Evolutionary conservation across 2,888 invertebrate genomes (phyloP), one percentile per base, ranked within the genome.

Genomic region (Ecdyonurus torrentis): DNA sequence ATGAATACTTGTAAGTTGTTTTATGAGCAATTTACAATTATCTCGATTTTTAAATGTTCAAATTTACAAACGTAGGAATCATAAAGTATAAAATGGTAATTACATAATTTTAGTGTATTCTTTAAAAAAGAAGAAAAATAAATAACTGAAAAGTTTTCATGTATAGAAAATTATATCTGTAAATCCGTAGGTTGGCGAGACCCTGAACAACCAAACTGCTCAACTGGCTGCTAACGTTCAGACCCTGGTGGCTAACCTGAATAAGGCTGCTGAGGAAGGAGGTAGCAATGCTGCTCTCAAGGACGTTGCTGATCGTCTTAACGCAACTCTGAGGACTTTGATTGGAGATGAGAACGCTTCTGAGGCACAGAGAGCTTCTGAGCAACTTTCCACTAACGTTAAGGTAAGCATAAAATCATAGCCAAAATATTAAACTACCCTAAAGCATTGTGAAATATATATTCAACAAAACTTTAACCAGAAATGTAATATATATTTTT

Each of bases 181-280:
- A n/a, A n/a, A 10, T 37, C 37, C 37, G 5, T 20, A 55, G 55
- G 55, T 55, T 55, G 55, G 55, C 10, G 55, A 55, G 55, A 55
- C 55, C n/a, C 55, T 55, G 55, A 55, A 5, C 10, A 55, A 55
- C 55, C 55, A 55, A n/a, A 55, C 55, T n/a, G 15, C 10, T 5
- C 15, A 5, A 10, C 22, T 55, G 3, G 22, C 55, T 22, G 19
- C 5, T 5, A 7, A 20, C 55, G 19, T 55, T 5, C 55, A 55
- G 22, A 55, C 55, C n/a, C 55, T 55, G n/a, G 55, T 55, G 55
- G 20, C 5, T n/a, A 55, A 55, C 55, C 55, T 55, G 55, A 55
- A 22, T n/a, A 7, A 55, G 19, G 55, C 55, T 7, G 55, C 20
- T n/a, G n/a, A 55, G 55, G 55, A 55, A 5, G 37, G 37, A 37